Evolutionary conservation across 2,888 invertebrate species (phyloP), one percentile per base, ranked within the genome.

Genomic region (Acrobasis suavella): DNA sequence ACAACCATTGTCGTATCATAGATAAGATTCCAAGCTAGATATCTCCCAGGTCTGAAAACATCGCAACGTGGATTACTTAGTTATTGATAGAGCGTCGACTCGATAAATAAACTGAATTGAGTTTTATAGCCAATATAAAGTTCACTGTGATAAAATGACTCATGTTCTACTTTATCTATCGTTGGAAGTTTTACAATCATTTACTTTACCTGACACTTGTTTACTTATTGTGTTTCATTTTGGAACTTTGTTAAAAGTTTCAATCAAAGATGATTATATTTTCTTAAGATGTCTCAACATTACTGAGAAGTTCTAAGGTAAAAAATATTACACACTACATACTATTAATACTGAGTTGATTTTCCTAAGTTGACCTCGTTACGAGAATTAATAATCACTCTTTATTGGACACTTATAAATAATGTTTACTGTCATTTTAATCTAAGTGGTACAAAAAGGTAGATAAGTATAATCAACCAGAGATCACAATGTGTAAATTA

Each of bases 81-180:
- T 17, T 56, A 56, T 56, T 56, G 56, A 42, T 56, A 56, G 16
- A 39, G 56, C 56, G 39, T 42, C 42, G 56, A 14, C 56, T 17
- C 56, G 17, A 56, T 56, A 56, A 56, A 56, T 56, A 59, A 50
- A 59, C 49, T 50, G 51, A 51, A 60, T 60, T 60, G 60, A 51
- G 51, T 51, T 60, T 60, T 50, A 51, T 60, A 52, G 56, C 42
- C 56, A 56, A 56, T 56, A 56, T 56, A 56, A 46, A 56, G 42
- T 56, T 56, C 39, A 56, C 14, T 22, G 17, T 39, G 42, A 22
- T 56, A 39, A 22, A 56, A 42, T 42, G n/a, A 32, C 22, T 32
- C 8, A 32, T 51, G 17, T 51, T n/a, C 46, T 12, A 52, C 32
- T 52, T 52, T 52, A 52, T 52, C 52, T 52, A 32, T 32, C 46